Conservation (phyloP, 2,888 invertebrate genomes). For the Catocala fraxini region DNA sequence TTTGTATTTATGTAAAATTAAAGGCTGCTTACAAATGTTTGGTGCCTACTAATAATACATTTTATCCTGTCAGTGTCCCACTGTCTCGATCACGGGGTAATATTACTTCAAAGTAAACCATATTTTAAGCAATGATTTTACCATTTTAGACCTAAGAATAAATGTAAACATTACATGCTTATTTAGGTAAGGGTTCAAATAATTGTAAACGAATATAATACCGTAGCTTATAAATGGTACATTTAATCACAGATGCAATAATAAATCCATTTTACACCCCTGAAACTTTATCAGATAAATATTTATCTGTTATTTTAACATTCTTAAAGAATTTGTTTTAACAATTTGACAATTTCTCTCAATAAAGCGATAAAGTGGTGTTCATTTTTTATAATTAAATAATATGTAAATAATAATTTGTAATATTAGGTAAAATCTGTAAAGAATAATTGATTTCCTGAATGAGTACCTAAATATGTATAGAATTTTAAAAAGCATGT, state of each 20-base stretch:
- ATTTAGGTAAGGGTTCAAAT: neutral
- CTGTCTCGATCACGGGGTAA: constrained; percentile 10
- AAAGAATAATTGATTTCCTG: neutral
- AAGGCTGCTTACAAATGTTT: too few species aligned
- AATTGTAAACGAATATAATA: neutral
- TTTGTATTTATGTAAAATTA: too few species aligned
- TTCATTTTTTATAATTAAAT: neutral
- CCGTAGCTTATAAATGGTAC: neutral
- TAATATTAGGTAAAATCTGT: constrained; percentile 6
- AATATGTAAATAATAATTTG: constrained; percentile 3
- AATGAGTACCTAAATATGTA: constrained; percentile 6
- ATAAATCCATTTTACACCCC: constrained; percentile 8
- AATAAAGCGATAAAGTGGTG: constrained; percentile 18
- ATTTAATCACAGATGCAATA: constrained; percentile 17
- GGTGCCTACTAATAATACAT: neutral
- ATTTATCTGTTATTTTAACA: neutral
- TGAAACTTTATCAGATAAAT: too few species aligned
- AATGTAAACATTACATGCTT: neutral
- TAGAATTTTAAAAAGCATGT: constrained; percentile 6
- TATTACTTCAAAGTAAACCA: neutral
- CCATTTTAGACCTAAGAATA: neutral
- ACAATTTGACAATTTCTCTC: constrained; percentile 9
- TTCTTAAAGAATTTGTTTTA: constrained; percentile 16
- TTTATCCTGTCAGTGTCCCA: constrained; percentile 34
- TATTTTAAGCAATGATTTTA: neutral